Evolutionary conservation across 1,140 invertebrate genomes (phyloP).

Genomic region (Bombus ignitus): DNA sequence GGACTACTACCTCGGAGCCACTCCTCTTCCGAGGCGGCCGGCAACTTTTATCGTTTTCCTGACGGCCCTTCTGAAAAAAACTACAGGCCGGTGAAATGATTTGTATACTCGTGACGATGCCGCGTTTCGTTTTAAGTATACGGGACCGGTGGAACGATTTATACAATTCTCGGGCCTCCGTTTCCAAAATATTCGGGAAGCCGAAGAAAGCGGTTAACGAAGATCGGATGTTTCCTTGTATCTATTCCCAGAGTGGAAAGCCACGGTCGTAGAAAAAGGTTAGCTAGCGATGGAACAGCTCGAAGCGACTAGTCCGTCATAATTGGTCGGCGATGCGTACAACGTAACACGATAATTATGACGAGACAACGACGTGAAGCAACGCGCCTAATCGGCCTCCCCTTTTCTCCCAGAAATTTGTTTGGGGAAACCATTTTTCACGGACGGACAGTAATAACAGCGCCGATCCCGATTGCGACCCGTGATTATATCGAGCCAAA

Average conservation of each 20-base stretch:
- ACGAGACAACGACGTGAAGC: constrained; percentile 60
- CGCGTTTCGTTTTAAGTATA: constrained; percentile 39
- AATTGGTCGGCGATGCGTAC: constrained; percentile 63
- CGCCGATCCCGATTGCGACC: constrained; percentile 61
- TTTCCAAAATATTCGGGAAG: constrained; percentile 55
- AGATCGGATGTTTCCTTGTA: constrained; percentile 1
- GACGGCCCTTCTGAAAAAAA: constrained; percentile 60
- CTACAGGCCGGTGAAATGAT: constrained; percentile 60
- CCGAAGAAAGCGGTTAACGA: not conserved
- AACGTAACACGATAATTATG: constrained; percentile 69
- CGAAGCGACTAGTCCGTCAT: constrained; percentile 48
- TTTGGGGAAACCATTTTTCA: constrained; percentile 72
- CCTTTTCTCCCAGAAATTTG: constrained; percentile 67
- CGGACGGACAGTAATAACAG: constrained; percentile 68
- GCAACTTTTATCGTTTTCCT: constrained; percentile 66
- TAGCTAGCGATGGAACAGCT: not conserved
- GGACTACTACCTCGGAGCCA: constrained; percentile 28
- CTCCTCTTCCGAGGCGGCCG: constrained; percentile 54
- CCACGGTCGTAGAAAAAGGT: constrained; percentile 1
- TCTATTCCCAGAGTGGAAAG: not conserved
- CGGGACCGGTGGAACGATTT: constrained; percentile 48
- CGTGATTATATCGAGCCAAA: constrained; percentile 60
- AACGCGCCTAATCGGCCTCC: constrained; percentile 54
- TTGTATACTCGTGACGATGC: constrained; percentile 59
- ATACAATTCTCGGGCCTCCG: constrained; percentile 16